These are phyloP conservation scores for Grantiella picta DNA, from an alignment of 2,113 vertebrate species.

Conservation along the genomic window DNA sequence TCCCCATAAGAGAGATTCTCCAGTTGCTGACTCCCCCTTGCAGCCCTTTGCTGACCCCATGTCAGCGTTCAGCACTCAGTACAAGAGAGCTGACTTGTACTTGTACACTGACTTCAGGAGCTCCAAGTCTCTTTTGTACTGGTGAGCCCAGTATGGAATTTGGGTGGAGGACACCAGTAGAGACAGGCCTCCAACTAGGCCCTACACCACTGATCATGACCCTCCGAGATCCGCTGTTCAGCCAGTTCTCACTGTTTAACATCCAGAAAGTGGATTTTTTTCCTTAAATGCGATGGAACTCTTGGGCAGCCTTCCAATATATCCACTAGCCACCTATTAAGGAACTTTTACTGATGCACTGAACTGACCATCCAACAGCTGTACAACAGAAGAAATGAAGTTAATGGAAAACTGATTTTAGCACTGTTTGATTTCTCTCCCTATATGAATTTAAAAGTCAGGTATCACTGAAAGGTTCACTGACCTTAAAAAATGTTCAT, in stretches of 20 bases:
- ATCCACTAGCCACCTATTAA: neutral
- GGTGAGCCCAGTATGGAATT: neutral
- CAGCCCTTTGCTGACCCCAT: fast-evolving
- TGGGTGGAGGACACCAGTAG: neutral
- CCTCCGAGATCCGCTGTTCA: neutral
- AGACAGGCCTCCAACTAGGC: neutral
- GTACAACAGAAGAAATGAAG: neutral
- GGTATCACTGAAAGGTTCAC: neutral
- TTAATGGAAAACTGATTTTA: neutral
- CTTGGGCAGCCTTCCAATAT: neutral
- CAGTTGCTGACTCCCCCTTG: neutral
- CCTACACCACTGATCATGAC: neutral
- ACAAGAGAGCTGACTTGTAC: too few relatives aligned
- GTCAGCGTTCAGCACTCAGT: neutral
- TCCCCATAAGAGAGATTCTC: neutral
- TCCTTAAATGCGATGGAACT: neutral
- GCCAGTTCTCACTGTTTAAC: neutral
- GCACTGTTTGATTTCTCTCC: neutral
- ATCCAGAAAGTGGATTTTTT: neutral
- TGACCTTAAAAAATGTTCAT: neutral
- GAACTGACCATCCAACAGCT: neutral
- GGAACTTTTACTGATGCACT: neutral
- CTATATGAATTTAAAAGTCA: neutral
- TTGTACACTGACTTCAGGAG: too few relatives aligned
- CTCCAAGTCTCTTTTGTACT: neutral